phyloP scores from a whole-genome alignment of 2,113 vertebrate genomes.

The Psilopsiagon aymara region DNA sequence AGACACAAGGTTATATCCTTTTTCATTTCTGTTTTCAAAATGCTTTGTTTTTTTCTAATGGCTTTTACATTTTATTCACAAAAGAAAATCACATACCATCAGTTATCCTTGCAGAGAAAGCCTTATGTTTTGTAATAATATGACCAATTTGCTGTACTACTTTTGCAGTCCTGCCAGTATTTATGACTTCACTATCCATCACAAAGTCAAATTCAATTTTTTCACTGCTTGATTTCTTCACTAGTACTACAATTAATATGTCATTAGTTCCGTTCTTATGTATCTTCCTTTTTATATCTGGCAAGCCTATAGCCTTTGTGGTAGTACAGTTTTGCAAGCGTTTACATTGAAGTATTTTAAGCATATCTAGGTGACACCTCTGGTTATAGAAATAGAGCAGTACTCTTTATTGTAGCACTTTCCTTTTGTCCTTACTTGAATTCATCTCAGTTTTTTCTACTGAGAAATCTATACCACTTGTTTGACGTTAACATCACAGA shows the following conservation, averaged over 20 bases:
- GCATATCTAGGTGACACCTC: background rate
- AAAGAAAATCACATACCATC: conserved; percentile 25
- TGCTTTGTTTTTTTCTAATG: background rate
- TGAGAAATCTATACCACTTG: background rate
- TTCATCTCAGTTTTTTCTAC: background rate
- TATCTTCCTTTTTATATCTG: background rate
- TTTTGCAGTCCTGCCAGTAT: conserved; percentile 16
- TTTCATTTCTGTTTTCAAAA: conserved; percentile 1
- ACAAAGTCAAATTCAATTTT: conserved; percentile 19
- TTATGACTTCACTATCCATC: conserved; percentile 15
- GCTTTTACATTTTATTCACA: conserved; percentile 7
- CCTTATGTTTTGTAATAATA: conserved; percentile 37
- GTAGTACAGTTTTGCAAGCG: background rate
- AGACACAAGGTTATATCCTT: background rate
- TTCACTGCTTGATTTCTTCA: background rate
- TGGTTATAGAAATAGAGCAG: background rate
- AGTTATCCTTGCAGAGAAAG: conserved; percentile 12
- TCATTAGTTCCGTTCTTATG: background rate
- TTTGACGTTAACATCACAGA: background rate
- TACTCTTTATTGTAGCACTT: background rate
- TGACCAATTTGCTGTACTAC: conserved; percentile 28
- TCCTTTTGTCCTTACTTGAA: background rate
- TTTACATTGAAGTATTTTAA: background rate
- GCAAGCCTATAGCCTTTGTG: background rate
- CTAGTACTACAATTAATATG: background rate